Base-by-base conservation (phyloP, 2,113 vertebrate species). In the Boleophthalmus pectinirostris region DNA sequence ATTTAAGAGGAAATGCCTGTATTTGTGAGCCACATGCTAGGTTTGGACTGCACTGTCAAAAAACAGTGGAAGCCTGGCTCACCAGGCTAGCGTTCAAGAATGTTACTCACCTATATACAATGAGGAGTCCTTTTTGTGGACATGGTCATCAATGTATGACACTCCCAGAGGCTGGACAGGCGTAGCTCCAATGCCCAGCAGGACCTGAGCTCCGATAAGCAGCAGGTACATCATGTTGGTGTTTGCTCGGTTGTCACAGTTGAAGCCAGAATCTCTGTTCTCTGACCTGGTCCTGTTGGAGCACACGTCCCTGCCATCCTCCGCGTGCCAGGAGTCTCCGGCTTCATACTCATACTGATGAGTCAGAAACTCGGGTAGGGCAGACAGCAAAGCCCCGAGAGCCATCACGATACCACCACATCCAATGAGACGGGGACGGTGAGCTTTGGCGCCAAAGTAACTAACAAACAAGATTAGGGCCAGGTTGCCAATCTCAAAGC, bases 171-270 rank as follows among this genome's bases (percentile, higher is more conserved):
- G 90, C 83, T 91, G 98, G 72, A 99, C 98, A 4, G 98, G 98
- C 1, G 98, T 99, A 87, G 98, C 98, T 80, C 98, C 98, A 77
- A 99, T 98, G 68, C 98, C 98, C 86, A 99, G 92, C 75, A 99
- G 96, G 49, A 99, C 96, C 92, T 99, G 98, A 71, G 98, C 98
- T 80, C 96, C 97, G 38, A 99, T 99, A 78, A 99, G 96, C 90
- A 99, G 94, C 86, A 99, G 94, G 92, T 99, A 99, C 97, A 99
- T 98, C 97, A 98, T 98, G 93, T 98, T 98, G 88, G 98, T 99
- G 84, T 96, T 95, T 76, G 96, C 93, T 74, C 95, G 93, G 88
- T 95, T 96, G 75, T 95, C 94, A 83, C 98, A 99, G 87, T 95
- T 94, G 74, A 95, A 95, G 81, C 95, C 96, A 0, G 95, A 93